Base-by-base conservation (phyloP, 1,140 invertebrate species). In the Aphelinus certus region DNA sequence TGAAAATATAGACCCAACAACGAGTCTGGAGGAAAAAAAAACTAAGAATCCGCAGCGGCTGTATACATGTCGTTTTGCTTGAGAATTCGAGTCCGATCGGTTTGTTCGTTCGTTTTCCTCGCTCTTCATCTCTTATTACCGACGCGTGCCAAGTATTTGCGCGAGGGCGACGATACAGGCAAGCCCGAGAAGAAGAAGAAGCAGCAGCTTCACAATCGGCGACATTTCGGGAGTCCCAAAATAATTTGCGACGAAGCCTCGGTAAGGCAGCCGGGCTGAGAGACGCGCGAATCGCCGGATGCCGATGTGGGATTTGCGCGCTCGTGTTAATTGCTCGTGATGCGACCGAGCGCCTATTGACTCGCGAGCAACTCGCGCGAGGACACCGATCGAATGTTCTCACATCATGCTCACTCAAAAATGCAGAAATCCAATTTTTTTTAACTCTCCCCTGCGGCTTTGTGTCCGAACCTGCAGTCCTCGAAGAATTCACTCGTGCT, bases 211-310 rank as follows among this genome's bases (percentile, higher is more conserved):
- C 68, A 75, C 67, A 75, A 69, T 75, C 66, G 61, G 10, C 56
- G 48, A 75, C 60, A 71, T 75, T 71, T 75, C 53, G 47, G 48
- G 47, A 42, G 55, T 75, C 73, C 61, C 61, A 66, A 75, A 75
- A 75, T 75, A 75, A 65, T 75, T 71, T 66, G 26, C 60, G 47
- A 7, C 42, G 47, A 66, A 71, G 57, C 62, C 62, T 75, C 61
- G 73, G 60, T 64, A 58, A 58, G 42, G 7, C 61, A 26, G 26
- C 55, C 56, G 56, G 53, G 47, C 46, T 1, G 64, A 68, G 72
- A 76, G 76, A 73, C 10, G 26, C 26, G 26, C 26, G 56, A 3
- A 71, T 45, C 4, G 3, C 10, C 26, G 7, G 49, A 55, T 57
- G 53, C 71, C 46, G 53, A 67, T 67, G 26, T 1, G 26, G 1